A percentile compares a stretch with the other conserved stretches of the same genome.
Evolutionary conservation across 1,140 invertebrate genomes (phyloP).

Genomic region (Drosophila lacertosa): DNA sequence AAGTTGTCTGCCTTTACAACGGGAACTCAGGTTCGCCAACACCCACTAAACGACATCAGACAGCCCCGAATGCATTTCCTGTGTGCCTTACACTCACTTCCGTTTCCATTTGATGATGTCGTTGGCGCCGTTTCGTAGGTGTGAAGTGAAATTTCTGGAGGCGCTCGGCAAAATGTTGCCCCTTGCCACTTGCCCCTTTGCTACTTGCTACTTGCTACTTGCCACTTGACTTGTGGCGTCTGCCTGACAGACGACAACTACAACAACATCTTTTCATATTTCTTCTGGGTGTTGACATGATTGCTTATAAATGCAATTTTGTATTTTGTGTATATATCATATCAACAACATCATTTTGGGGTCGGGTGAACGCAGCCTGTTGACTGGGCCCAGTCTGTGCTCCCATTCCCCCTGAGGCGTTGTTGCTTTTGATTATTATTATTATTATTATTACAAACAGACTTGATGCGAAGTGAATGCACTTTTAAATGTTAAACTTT

Average conservation of each 20-base stretch:
- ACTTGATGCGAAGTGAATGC: conserved; percentile 65
- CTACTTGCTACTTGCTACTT: conserved; percentile 29
- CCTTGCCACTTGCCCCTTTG: conserved; percentile 4
- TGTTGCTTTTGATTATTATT: conserved; percentile 70
- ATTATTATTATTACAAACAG: conserved; percentile 76
- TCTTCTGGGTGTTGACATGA: conserved; percentile 72
- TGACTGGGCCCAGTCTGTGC: conserved; percentile 3
- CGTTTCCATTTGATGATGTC: conserved; percentile 69
- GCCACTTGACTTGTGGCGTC: conserved; percentile 50
- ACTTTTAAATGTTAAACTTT: conserved; percentile 47
- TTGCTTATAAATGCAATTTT: conserved; percentile 82
- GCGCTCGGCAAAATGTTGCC: conserved; percentile 40
- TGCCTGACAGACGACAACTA: conserved; percentile 26
- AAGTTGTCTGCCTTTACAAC: too few relatives aligned
- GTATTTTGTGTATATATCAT: conserved; percentile 58
- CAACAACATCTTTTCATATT: conserved; percentile 62
- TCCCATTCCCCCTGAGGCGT: neutral
- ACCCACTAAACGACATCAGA: conserved; percentile 26
- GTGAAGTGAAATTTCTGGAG: conserved; percentile 66
- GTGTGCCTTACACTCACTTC: conserved; percentile 54
- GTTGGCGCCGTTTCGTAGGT: conserved; percentile 50
- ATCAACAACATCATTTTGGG: conserved; percentile 47
- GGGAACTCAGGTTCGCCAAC: neutral
- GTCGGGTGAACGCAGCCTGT: neutral
- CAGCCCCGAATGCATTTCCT: conserved; percentile 63